These are phyloP conservation scores for Tachypleus tridentatus DNA, from an alignment of 1,140 invertebrate genomes.

Conservation along the genomic window DNA sequence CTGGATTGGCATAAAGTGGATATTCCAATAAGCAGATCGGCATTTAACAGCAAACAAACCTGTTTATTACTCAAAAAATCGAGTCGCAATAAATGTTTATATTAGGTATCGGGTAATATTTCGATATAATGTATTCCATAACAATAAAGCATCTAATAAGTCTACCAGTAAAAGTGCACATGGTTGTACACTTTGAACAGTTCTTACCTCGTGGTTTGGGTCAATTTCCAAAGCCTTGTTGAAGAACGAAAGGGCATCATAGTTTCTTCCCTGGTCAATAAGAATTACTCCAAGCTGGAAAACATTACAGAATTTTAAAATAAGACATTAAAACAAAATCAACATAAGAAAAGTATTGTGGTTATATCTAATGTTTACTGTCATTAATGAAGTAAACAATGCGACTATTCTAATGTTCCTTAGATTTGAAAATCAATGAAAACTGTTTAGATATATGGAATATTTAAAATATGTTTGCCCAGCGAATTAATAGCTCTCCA, in stretches of 20 bases:
- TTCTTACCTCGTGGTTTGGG: conserved; percentile 33
- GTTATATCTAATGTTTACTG: no score
- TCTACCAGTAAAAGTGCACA: background rate
- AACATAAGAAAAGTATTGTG: no score
- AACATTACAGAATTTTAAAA: no score
- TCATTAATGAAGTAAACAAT: no score
- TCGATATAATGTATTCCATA: no score
- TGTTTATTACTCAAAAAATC: background rate
- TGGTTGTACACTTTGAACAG: background rate
- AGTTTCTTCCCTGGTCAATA: conserved; percentile 30
- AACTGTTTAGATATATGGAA: no score
- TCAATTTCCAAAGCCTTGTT: conserved; percentile 32
- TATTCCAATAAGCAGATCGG: background rate
- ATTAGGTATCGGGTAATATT: background rate
- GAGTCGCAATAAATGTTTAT: background rate
- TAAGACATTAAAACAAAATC: no score
- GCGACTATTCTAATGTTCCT: no score
- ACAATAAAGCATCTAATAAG: no score
- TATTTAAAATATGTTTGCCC: no score
- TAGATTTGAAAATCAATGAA: no score
- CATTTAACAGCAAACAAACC: background rate
- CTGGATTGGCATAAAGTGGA: background rate
- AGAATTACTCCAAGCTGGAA: conserved; percentile 35
- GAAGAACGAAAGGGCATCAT: conserved; percentile 32
- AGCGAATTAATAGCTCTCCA: no score